Percentiles rank a stretch among this genome's conserved stretches.
phyloP scores from a whole-genome alignment of 2,888 invertebrate genomes.

The Hipparchia sbordonii region DNA sequence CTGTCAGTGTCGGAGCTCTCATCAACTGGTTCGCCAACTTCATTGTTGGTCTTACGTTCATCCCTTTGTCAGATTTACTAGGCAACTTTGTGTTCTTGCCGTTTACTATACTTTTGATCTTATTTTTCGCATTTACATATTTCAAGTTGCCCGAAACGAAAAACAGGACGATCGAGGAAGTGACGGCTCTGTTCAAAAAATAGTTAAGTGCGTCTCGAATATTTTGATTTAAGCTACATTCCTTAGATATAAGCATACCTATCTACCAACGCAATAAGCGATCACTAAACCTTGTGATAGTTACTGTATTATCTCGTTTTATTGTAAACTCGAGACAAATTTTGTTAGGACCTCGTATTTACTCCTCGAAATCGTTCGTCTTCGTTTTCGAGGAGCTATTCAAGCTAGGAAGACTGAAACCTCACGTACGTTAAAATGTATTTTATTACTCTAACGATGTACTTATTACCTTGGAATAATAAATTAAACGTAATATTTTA shows the following conservation, averaged over 20 bases:
- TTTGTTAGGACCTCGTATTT: constrained; percentile 39
- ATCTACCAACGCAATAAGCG: constrained; percentile 57
- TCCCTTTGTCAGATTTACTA: constrained; percentile 63
- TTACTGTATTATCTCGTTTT: constrained; percentile 46
- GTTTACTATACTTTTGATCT: constrained; percentile 68
- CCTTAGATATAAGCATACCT: constrained; percentile 52
- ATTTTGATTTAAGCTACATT: constrained; percentile 51
- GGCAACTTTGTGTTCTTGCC: constrained; percentile 75
- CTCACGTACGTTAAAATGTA: constrained; percentile 56
- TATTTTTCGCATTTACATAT: constrained; percentile 76
- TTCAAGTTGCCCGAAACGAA: constrained; percentile 79
- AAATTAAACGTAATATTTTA: constrained; percentile 7
- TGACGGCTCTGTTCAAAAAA: constrained; percentile 76
- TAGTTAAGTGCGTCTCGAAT: constrained; percentile 46
- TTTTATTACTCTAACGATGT: constrained; percentile 59
- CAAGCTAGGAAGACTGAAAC: constrained; percentile 68
- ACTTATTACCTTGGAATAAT: constrained; percentile 56
- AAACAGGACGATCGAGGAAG: constrained; percentile 77
- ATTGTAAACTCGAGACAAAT: constrained; percentile 28
- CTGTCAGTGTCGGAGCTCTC: constrained; percentile 76
- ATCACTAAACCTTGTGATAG: constrained; percentile 60
- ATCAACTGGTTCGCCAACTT: constrained; percentile 81
- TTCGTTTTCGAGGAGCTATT: constrained; percentile 49
- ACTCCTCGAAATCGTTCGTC: constrained; percentile 38
- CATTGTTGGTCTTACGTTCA: constrained; percentile 75